Evolutionary conservation across 2,888 invertebrate species (phyloP).

Genomic region (Acrobasis suavella): DNA sequence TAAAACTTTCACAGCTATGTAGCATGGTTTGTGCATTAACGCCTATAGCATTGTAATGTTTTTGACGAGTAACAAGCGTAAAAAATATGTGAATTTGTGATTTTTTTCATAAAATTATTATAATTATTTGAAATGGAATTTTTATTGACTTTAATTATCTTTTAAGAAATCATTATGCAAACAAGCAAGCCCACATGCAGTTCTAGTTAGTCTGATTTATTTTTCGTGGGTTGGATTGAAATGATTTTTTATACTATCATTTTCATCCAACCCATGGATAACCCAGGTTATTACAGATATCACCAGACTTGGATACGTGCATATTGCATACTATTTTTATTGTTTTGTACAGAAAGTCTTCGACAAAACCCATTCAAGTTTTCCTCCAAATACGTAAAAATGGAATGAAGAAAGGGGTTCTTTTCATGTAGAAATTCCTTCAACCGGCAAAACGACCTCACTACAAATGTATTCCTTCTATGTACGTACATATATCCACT

Average conservation of each 20-base stretch:
- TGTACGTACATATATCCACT: slow-evolving; percentile 11
- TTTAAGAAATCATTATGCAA: neutral
- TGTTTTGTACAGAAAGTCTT: too few relatives aligned
- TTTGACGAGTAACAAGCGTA: slow-evolving; percentile 17
- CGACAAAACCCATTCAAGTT: too few relatives aligned
- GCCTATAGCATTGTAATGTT: slow-evolving; percentile 6
- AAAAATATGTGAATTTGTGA: slow-evolving; percentile 19
- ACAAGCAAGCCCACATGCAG: too few relatives aligned
- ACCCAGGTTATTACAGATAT: too few relatives aligned
- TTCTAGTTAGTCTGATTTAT: too few relatives aligned
- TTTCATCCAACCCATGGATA: too few relatives aligned
- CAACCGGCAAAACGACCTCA: neutral
- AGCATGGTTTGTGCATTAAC: slow-evolving; percentile 16
- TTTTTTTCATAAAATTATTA: slow-evolving; percentile 4
- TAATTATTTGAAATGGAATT: slow-evolving; percentile 12
- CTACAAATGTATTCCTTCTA: neutral
- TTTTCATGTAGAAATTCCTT: neutral
- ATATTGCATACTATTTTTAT: too few relatives aligned
- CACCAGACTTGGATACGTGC: too few relatives aligned
- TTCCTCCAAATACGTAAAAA: slow-evolving; percentile 9
- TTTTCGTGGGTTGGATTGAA: too few relatives aligned
- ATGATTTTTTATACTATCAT: too few relatives aligned
- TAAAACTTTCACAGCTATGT: slow-evolving; percentile 20
- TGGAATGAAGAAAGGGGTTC: slow-evolving; percentile 7
- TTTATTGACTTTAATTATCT: slow-evolving; percentile 10